Conservation (phyloP, 2,888 invertebrate species). For the Drosophila hamatofila region DNA sequence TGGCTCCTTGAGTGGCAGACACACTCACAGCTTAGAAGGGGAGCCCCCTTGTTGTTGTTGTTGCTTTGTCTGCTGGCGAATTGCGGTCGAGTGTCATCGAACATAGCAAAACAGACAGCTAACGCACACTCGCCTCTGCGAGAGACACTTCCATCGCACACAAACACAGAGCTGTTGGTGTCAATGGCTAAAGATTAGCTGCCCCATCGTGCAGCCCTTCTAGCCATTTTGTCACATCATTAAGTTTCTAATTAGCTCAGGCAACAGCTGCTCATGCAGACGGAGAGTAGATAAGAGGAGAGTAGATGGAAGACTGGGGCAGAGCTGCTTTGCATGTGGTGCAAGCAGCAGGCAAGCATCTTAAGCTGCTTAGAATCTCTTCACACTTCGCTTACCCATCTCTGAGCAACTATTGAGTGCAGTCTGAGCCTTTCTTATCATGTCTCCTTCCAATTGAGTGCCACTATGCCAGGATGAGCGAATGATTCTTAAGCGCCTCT, state of each 20-base stretch:
- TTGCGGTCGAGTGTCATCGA: constrained; percentile 74
- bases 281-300: background rate
- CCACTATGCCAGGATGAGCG: constrained; percentile 14
- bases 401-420: constrained; percentile 39
- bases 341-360: constrained; percentile 26
- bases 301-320: background rate
- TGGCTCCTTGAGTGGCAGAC: constrained; percentile 54
- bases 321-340: constrained; percentile 56
- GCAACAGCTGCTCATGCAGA: constrained; percentile 20
- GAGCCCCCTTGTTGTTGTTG: constrained; percentile 15
- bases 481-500: constrained; percentile 21
- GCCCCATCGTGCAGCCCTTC: constrained; percentile 27
- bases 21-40: constrained; percentile 30
- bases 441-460: constrained; percentile 32
- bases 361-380: constrained; percentile 42
- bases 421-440: constrained; percentile 45
- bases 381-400: background rate
- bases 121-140: constrained; percentile 1
- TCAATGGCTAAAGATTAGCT: constrained; percentile 38
- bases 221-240: constrained; percentile 65
- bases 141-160: background rate
- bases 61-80: constrained; percentile 47
- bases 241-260: constrained; percentile 62
- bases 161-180: constrained; percentile 22
- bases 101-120: constrained; percentile 37